Conservation (phyloP, 2,113 vertebrate genomes). For the Chauna torquata region DNA sequence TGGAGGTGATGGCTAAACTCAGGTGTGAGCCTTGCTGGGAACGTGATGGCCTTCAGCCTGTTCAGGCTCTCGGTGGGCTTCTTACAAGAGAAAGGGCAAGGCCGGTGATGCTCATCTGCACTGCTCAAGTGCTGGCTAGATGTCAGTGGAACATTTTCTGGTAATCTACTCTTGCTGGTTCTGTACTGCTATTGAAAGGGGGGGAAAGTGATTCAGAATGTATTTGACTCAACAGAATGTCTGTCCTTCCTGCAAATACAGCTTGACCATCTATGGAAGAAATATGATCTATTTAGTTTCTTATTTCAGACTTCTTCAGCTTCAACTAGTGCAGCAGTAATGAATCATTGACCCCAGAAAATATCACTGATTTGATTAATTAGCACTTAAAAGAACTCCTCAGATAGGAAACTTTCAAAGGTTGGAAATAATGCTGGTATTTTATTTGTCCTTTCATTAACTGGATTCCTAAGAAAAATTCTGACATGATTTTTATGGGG, state of each 20-base stretch:
- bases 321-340: background rate
- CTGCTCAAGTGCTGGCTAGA: rapidly evolving
- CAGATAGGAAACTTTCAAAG: slow-evolving; percentile 44
- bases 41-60: rapidly evolving
- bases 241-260: background rate
- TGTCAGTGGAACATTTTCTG: background rate
- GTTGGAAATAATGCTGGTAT: slow-evolving; percentile 42
- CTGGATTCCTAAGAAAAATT: background rate
- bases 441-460: slow-evolving; percentile 45
- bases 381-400: slow-evolving; percentile 42
- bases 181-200: background rate
- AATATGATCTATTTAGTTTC: slow-evolving; percentile 30
- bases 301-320: slow-evolving; percentile 21
- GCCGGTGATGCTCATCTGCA: background rate
- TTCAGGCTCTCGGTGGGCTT: rapidly evolving
- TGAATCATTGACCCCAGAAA: slow-evolving; percentile 62
- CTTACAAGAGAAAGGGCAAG: background rate
- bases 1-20: background rate
- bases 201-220: background rate
- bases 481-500: background rate
- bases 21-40: background rate
- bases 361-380: slow-evolving; percentile 69
- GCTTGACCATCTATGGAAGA: slow-evolving; percentile 60
- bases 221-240: background rate
- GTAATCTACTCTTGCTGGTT: too few relatives aligned